Percentiles rank a stretch among this genome's conserved stretches.
These are phyloP conservation scores for Anthopleura xanthogrammica DNA, from an alignment of 92 coral and sea anemone species.

Conservation along the genomic window DNA sequence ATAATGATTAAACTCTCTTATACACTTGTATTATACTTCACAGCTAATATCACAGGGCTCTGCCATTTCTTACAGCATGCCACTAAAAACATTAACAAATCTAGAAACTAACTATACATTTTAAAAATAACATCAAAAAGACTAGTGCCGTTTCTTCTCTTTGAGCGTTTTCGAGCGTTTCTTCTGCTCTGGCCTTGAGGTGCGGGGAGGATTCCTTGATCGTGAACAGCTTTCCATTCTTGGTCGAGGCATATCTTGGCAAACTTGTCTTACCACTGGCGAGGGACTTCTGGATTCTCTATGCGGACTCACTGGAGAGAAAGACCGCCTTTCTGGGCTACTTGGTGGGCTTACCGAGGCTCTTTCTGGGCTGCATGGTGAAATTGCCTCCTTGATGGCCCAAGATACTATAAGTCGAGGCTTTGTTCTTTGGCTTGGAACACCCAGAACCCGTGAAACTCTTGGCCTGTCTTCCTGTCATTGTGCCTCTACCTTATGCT, in stretches of 20 bases:
- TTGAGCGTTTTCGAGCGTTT: too few species aligned
- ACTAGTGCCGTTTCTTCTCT: too few species aligned
- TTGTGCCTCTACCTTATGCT: background rate
- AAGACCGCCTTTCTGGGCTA: constrained; percentile 1
- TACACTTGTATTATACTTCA: too few species aligned
- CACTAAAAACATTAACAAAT: too few species aligned
- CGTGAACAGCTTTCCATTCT: background rate
- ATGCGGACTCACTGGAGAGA: background rate
- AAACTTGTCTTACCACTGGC: background rate
- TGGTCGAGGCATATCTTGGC: background rate
- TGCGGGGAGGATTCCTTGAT: background rate
- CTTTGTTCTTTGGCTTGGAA: constrained; percentile 5
- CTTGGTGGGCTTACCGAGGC: constrained; percentile 1
- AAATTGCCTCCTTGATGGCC: constrained; percentile 7
- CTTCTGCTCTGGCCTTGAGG: too few species aligned
- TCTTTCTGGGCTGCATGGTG: background rate
- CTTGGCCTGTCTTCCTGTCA: constrained; percentile 19
- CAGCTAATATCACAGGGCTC: too few species aligned
- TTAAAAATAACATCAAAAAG: too few species aligned
- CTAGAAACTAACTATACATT: too few species aligned
- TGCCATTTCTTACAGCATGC: too few species aligned
- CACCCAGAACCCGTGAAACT: constrained; percentile 17
- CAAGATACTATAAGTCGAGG: constrained; percentile 12
- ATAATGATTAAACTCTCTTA: too few species aligned
- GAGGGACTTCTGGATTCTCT: constrained; percentile 3